Conservation (phyloP, 1,140 invertebrate species). For the Adelges cooleyi region DNA sequence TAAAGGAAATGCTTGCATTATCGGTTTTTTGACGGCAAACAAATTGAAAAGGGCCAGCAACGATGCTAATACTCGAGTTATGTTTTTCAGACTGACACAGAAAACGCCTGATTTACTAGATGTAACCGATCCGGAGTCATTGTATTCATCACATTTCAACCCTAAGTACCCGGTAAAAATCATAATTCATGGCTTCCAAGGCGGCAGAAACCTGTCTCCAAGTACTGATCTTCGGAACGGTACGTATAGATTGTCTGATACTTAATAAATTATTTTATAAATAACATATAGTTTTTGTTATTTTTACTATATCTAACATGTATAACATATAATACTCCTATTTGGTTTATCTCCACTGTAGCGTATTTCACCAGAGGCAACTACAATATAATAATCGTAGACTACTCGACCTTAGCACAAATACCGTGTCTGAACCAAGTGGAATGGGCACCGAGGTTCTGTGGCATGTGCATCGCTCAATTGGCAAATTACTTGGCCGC, state of each 20-base stretch:
- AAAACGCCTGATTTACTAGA: slow-evolving; percentile 56
- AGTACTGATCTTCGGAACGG: slow-evolving; percentile 65
- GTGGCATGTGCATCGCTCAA: slow-evolving; percentile 67
- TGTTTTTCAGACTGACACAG: slow-evolving; percentile 54
- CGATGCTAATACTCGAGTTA: too few species aligned
- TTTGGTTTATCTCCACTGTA: slow-evolving; percentile 33
- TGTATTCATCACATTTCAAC: slow-evolving; percentile 60
- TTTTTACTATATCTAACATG: too few species aligned
- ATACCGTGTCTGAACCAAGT: slow-evolving; percentile 69
- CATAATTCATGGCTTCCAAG: slow-evolving; percentile 71
- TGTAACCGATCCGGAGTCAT: slow-evolving; percentile 52
- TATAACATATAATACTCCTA: too few species aligned
- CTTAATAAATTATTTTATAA: too few species aligned
- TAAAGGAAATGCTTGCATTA: neutral
- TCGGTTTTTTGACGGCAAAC: neutral
- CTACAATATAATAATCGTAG: slow-evolving; percentile 78
- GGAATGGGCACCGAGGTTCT: slow-evolving; percentile 71
- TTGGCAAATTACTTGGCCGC: slow-evolving; percentile 61
- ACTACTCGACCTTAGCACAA: slow-evolving; percentile 65
- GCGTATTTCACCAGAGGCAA: slow-evolving; percentile 66
- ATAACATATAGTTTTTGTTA: too few species aligned
- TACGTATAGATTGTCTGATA: too few species aligned
- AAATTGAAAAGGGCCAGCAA: too few species aligned
- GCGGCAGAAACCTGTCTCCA: slow-evolving; percentile 60
- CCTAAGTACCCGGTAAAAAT: slow-evolving; percentile 62